A percentile compares a stretch with the other conserved stretches of the same genome.
phyloP scores from a whole-genome alignment of 2,113 vertebrate species.

The Crotophaga sulcirostris region DNA sequence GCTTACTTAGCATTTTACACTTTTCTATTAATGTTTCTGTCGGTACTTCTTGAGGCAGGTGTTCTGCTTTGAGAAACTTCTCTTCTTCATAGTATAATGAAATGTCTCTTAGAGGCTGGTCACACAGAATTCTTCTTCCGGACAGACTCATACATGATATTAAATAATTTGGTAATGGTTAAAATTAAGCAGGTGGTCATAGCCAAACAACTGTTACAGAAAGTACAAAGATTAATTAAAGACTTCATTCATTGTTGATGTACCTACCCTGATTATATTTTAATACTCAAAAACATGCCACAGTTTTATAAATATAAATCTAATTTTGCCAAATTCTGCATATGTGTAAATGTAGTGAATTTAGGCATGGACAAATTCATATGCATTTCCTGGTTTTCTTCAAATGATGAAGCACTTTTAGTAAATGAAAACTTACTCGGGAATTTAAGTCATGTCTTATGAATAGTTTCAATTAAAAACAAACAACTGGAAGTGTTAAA shows the following conservation, averaged over 20 bases:
- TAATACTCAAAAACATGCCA: background rate
- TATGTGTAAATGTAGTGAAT: background rate
- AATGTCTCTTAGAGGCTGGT: background rate
- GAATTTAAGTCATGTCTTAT: background rate
- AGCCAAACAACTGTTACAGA: background rate
- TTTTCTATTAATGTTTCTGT: constrained; percentile 45
- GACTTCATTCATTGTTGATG: background rate
- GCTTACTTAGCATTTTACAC: constrained; percentile 57
- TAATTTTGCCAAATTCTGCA: background rate
- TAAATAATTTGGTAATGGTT: background rate
- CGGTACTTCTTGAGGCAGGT: constrained; percentile 12
- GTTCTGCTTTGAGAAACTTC: background rate
- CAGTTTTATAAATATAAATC: background rate
- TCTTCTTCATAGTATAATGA: background rate
- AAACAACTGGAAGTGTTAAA: background rate
- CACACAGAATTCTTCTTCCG: background rate
- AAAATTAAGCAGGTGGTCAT: background rate
- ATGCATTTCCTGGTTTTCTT: too few species aligned
- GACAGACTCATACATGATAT: background rate
- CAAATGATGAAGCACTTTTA: background rate
- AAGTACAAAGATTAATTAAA: background rate
- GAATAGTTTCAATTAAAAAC: background rate
- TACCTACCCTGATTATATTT: background rate
- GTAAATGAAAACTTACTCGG: background rate
- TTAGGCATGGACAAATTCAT: background rate